Percentiles rank a stretch among this genome's conserved stretches.
Conservation (phyloP, 2,888 invertebrate genomes). For the Peribatodes rhomboidaria region DNA sequence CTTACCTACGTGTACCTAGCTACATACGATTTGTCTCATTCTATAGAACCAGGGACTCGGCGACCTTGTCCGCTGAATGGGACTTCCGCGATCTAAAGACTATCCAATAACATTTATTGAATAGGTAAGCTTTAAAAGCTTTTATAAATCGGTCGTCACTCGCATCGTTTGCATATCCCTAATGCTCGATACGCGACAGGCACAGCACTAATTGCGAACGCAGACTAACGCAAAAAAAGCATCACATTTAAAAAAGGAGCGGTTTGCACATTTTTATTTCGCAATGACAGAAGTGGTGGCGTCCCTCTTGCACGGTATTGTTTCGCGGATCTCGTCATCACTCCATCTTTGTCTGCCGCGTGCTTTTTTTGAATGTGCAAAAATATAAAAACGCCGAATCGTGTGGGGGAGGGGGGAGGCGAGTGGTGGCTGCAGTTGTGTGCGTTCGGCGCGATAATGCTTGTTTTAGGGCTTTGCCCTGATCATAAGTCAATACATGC, state of each 20-base stretch:
- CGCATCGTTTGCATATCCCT: conserved; percentile 78
- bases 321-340: conserved; percentile 80
- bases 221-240: conserved; percentile 85
- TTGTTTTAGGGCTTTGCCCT: conserved; percentile 83
- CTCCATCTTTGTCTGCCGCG: conserved; percentile 85
- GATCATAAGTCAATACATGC: conserved; percentile 84
- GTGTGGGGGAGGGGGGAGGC: conserved; percentile 64
- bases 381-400: conserved; percentile 86
- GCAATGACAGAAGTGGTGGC: conserved; percentile 78
- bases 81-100: conserved; percentile 69
- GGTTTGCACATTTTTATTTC: conserved; percentile 85
- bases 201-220: conserved; percentile 86
- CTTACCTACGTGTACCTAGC: conserved; percentile 30
- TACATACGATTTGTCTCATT: conserved; percentile 52
- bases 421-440: conserved; percentile 72
- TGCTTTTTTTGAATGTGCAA: conserved; percentile 84
- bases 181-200: conserved; percentile 75
- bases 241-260: conserved; percentile 84
- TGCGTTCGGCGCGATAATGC: conserved; percentile 72
- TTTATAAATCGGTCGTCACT: conserved; percentile 57
- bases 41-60: conserved; percentile 54
- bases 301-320: conserved; percentile 82
- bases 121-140: conserved; percentile 70
- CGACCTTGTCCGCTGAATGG: conserved; percentile 72
- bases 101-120: conserved; percentile 60